Percentiles rank a stretch among this genome's conserved stretches.
phyloP scores from a whole-genome alignment of 2,113 vertebrate species.

The Penelope pileata region DNA sequence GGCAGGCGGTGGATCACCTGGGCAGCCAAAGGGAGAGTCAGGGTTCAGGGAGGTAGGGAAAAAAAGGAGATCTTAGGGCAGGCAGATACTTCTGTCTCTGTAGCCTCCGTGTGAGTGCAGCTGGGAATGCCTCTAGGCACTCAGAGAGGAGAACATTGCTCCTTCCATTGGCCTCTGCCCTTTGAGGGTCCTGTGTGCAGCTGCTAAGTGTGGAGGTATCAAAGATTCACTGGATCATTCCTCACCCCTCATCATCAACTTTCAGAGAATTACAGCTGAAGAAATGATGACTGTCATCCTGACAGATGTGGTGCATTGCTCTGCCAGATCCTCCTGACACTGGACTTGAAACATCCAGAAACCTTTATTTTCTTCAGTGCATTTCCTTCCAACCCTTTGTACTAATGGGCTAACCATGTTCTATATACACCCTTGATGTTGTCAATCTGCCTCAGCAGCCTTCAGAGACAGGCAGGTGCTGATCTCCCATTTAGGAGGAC shows the following conservation, averaged over 20 bases:
- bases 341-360: not conserved
- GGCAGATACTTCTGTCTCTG: not conserved
- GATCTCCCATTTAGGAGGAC: rapidly evolving
- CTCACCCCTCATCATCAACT: not conserved
- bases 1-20: constrained; percentile 56
- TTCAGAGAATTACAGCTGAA: not conserved
- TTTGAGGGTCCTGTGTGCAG: not conserved
- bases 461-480: not conserved
- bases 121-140: not conserved
- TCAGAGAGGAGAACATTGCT: not conserved
- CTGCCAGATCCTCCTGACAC: not conserved
- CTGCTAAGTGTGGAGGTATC: no score
- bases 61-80: not conserved
- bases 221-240: not conserved
- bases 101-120: not conserved
- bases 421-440: no score
- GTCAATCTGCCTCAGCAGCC: not conserved
- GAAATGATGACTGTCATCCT: not conserved
- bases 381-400: not conserved
- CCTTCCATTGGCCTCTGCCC: not conserved
- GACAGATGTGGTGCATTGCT: not conserved
- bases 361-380: rapidly evolving
- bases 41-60: not conserved
- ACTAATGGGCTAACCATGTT: no score
- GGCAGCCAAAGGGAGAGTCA: not conserved